Base-by-base conservation (phyloP, 1,140 invertebrate genomes). In the Drosophila paulistorum region DNA sequence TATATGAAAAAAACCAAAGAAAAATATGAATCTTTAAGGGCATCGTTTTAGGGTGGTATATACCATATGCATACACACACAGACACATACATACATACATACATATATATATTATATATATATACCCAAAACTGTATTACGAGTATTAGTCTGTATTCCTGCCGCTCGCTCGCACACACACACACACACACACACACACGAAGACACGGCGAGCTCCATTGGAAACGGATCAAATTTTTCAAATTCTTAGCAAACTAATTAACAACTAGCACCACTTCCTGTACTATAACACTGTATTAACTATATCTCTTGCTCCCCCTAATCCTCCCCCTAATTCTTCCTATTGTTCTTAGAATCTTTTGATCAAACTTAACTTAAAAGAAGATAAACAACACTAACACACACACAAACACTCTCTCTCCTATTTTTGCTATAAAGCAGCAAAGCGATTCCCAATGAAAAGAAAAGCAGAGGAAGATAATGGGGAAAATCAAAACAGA, bases 161-260 rank as follows among this genome's bases (percentile, higher is more conserved):
- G 48, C 42, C 26, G 61, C 60, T 64, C 42, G 45, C 45, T 13
- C 63, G n/a, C 51, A 23, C 17, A 13, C 30, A n/a, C 5, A 55
- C 14, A 30, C 48, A 63, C 61, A 63, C 7, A 30, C 4, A 37
- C 20, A 42, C 37, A 60, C 20, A 37, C 48, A 20, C n/a, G 2
- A 26, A 26, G 3, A 11, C n/a, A 63, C 54, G 17, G 23, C 37
- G 60, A 45, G 35, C 10, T 42, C 9, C 2, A 33, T 58, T 9
- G 57, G 37, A 54, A 51, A 54, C 54, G 65, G 83, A 83, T 86
- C 83, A 83, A 30, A 7, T 30, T 30, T 75, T 87, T 86, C 79
- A 81, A 77, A 84, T 51, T 77, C 83, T 87, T 85, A 85, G 79
- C 83, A 82, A 70, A 87, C 79, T 86, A 86, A 86, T 77, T 81